These are phyloP conservation scores for Geococcyx californianus DNA, from an alignment of 2,113 vertebrate genomes.

Conservation along the genomic window DNA sequence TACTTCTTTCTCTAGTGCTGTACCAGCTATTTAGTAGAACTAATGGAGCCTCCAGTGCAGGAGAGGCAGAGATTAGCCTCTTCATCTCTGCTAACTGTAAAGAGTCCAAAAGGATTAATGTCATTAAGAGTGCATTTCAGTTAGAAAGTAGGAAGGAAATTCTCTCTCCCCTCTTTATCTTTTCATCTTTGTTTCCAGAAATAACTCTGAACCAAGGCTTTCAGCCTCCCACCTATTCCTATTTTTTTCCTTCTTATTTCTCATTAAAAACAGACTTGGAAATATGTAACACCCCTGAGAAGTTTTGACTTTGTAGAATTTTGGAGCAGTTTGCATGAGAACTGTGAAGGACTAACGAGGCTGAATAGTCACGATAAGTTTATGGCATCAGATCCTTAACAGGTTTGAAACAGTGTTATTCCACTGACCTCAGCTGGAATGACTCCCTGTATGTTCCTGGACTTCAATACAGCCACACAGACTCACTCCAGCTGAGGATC, in stretches of 20 bases:
- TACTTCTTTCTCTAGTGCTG: conserved; percentile 38
- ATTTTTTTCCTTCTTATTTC: background rate
- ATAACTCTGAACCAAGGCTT: conserved; percentile 6
- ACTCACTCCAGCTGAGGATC: conserved; percentile 13
- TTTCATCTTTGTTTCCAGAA: conserved; percentile 41
- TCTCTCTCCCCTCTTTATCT: conserved; percentile 1
- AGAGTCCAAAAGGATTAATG: conserved; percentile 49
- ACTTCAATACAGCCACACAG: background rate
- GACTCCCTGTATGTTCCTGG: background rate
- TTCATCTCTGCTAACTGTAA: conserved; percentile 45
- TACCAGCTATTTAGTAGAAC: conserved; percentile 43
- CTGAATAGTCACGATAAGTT: background rate
- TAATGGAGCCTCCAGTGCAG: conserved; percentile 52
- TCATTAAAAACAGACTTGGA: background rate
- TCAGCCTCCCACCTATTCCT: background rate
- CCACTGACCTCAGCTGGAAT: background rate
- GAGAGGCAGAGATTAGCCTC: conserved; percentile 46
- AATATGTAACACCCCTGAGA: background rate
- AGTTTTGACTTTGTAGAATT: background rate
- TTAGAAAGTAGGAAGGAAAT: background rate
- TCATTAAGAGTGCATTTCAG: conserved; percentile 30
- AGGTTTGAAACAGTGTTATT: background rate
- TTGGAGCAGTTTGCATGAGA: background rate
- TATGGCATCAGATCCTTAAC: background rate
- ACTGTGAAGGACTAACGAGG: background rate